These are phyloP conservation scores for Dolichoris vasculosae DNA, from an alignment of 1,140 invertebrate genomes.

Conservation along the genomic window DNA sequence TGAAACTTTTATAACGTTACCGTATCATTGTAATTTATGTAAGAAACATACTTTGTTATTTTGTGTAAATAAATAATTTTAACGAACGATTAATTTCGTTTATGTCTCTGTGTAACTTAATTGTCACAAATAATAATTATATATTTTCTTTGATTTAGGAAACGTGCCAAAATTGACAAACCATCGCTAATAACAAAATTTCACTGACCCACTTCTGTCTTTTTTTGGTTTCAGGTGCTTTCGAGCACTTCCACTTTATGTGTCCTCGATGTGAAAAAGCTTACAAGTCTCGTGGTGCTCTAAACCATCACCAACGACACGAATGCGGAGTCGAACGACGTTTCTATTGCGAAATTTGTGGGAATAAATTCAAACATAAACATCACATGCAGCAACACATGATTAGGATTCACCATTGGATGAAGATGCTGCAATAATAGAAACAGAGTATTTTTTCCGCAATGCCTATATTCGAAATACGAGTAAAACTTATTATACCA, in stretches of 20 bases:
- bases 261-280: conserved; percentile 61
- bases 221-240: conserved; percentile 17
- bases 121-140: too few species aligned
- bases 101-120: too few species aligned
- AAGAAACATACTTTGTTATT: too few species aligned
- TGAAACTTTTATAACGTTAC: too few species aligned
- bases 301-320: conserved; percentile 60
- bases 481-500: too few species aligned
- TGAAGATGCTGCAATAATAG: not conserved
- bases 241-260: conserved; percentile 26
- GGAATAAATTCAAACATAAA: conserved; percentile 73
- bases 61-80: too few species aligned
- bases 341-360: conserved; percentile 71
- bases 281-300: conserved; percentile 60
- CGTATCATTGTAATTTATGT: too few species aligned
- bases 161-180: too few species aligned
- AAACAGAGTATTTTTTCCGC: not conserved
- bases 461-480: too few species aligned
- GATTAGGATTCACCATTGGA: conserved; percentile 64
- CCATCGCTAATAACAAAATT: not conserved
- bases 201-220: conserved; percentile 3
- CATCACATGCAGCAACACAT: conserved; percentile 73
- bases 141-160: too few species aligned
- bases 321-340: conserved; percentile 61
- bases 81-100: too few species aligned